These are phyloP conservation scores for Hydropotes inermis DNA, from an alignment of 2,113 vertebrate species.

Conservation along the genomic window DNA sequence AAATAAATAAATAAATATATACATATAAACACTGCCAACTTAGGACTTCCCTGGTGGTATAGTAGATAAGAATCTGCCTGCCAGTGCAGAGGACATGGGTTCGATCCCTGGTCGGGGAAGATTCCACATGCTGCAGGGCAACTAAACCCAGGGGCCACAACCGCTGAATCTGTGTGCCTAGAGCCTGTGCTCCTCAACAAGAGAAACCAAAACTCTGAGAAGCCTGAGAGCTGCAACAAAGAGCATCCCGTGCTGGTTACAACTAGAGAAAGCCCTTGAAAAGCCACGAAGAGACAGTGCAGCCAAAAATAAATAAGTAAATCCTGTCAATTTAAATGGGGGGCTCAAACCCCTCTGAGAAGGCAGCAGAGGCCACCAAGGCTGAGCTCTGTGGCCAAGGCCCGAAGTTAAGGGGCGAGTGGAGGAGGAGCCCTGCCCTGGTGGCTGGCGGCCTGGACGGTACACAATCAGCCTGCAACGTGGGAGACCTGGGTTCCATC, in stretches of 20 bases:
- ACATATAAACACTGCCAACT: background rate
- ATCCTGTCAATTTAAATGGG: background rate
- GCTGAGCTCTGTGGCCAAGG: background rate
- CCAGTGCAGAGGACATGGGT: background rate
- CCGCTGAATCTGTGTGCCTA: background rate
- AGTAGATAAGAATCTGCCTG: background rate
- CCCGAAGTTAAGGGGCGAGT: rapidly evolving
- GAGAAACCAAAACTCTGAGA: background rate
- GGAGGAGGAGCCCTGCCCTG: background rate
- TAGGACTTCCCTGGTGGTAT: background rate
- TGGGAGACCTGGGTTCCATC: background rate
- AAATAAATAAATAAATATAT: background rate
- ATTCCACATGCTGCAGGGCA: background rate
- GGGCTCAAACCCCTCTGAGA: background rate
- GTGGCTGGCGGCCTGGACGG: background rate
- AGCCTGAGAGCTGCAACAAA: background rate
- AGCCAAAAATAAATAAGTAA: background rate
- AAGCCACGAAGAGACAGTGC: background rate
- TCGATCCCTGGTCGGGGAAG: background rate
- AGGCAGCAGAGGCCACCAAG: background rate
- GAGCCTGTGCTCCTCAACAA: background rate
- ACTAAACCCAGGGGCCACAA: background rate
- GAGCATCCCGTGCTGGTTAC: background rate
- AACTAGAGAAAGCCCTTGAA: background rate
- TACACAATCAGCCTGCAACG: rapidly evolving